Conservation (phyloP, 2,113 vertebrate genomes). For the Choloepus hoffmanni region DNA sequence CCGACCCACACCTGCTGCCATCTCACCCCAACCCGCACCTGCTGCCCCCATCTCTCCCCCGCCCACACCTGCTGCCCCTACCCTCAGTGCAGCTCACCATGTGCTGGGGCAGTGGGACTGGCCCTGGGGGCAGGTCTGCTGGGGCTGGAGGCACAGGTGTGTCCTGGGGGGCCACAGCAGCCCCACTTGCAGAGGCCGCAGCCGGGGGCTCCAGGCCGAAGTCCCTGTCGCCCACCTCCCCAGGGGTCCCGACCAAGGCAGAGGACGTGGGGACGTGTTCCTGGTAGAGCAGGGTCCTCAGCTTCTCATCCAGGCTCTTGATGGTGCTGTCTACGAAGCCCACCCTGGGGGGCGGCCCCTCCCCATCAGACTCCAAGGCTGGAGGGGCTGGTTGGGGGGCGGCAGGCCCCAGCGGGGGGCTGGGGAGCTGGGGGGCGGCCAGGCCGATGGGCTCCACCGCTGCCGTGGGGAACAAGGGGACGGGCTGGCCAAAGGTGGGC, state of each 20-base stretch:
- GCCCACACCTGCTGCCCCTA: neutral
- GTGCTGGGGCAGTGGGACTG: neutral
- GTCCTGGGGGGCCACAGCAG: slow-evolving; percentile 71
- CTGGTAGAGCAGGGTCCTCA: slow-evolving; percentile 97
- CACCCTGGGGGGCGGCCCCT: slow-evolving; percentile 92
- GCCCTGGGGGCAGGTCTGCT: slow-evolving; percentile 54
- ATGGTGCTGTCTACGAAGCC: slow-evolving; percentile 97
- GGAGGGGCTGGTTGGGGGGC: slow-evolving; percentile 83
- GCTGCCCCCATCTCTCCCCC: fast-evolving
- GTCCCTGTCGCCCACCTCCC: slow-evolving; percentile 86
- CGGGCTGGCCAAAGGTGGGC: slow-evolving; percentile 83
- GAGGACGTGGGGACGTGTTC: slow-evolving; percentile 95
- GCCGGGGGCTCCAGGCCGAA: slow-evolving; percentile 88
- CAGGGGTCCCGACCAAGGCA: slow-evolving; percentile 88
- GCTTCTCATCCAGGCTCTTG: slow-evolving; percentile 97
- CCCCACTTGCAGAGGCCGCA: slow-evolving; percentile 73
- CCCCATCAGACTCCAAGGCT: slow-evolving; percentile 92
- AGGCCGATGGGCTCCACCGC: slow-evolving; percentile 71
- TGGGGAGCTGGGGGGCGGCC: slow-evolving; percentile 71
- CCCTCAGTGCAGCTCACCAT: fast-evolving
- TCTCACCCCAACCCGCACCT: neutral
- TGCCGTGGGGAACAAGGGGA: slow-evolving; percentile 68
- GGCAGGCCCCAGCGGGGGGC: slow-evolving; percentile 62
- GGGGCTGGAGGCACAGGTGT: slow-evolving; percentile 69
- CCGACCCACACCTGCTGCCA: too few species aligned